Conservation (phyloP, 2,888 invertebrate genomes). For the Monopis laevigella region DNA sequence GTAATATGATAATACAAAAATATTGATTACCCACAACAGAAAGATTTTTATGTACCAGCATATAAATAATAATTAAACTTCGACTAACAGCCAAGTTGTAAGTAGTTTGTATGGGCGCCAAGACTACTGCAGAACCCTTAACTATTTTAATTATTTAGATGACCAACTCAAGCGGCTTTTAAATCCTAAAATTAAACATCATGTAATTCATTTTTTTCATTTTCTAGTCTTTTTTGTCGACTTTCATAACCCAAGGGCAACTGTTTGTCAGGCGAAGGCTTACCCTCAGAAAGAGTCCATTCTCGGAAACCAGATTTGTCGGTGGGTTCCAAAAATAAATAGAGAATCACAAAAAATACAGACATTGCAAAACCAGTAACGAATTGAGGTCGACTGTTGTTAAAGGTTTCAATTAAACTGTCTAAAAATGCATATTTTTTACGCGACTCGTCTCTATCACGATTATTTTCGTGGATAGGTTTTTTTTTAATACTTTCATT, state of each 20-base stretch:
- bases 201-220: constrained; percentile 34
- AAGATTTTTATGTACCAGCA: no score
- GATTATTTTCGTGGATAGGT: constrained; percentile 40
- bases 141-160: no score
- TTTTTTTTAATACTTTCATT: constrained; percentile 22
- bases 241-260: constrained; percentile 39
- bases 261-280: constrained; percentile 25
- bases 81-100: no score
- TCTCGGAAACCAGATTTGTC: constrained; percentile 26
- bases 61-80: no score
- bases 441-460: constrained; percentile 32
- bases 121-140: no score
- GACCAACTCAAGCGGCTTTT: no score
- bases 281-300: constrained; percentile 20
- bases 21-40: no score
- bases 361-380: constrained; percentile 35
- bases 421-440: constrained; percentile 40
- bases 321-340: constrained; percentile 25
- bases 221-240: constrained; percentile 28
- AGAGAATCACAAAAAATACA: constrained; percentile 20
- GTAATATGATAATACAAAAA: no score
- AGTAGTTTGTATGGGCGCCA: no score
- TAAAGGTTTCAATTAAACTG: constrained; percentile 34
- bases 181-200: constrained; percentile 36
- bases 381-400: constrained; percentile 33